Percentiles rank a stretch among this genome's conserved stretches.
Conservation (phyloP, 2,888 invertebrate species). For the Agonopterix heracliana region DNA sequence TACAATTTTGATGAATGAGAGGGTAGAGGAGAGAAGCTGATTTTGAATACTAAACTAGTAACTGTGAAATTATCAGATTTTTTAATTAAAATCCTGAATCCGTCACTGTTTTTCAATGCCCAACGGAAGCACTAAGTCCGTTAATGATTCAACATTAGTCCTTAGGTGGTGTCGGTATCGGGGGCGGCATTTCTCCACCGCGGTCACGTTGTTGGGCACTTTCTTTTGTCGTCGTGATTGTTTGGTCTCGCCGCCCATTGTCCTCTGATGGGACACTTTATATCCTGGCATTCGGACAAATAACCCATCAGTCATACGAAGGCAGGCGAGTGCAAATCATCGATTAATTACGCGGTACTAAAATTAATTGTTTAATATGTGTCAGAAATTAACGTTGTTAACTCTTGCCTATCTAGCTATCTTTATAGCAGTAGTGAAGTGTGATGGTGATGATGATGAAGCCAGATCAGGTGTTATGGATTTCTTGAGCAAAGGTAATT, state of each 20-base stretch:
- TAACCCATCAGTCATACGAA: conserved; percentile 56
- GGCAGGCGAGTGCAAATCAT: conserved; percentile 39
- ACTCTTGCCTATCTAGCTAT: conserved; percentile 50
- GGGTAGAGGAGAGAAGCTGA: too few relatives aligned
- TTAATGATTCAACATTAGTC: conserved; percentile 64
- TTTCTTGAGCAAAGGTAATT: conserved; percentile 49
- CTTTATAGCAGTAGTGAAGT: conserved; percentile 51
- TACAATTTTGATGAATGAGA: too few relatives aligned
- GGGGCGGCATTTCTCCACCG: conserved; percentile 61
- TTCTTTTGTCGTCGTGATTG: conserved; percentile 62
- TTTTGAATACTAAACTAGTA: too few relatives aligned
- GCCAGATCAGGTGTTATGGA: conserved; percentile 30
- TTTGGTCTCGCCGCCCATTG: conserved; percentile 66
- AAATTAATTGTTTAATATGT: conserved; percentile 38
- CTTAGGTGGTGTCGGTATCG: conserved; percentile 48
- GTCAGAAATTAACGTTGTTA: conserved; percentile 51
- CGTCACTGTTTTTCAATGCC: conserved; percentile 24
- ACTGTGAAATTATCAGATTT: too few relatives aligned
- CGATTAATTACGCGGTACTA: conserved; percentile 20
- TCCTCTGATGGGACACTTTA: conserved; percentile 64
- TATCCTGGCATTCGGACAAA: conserved; percentile 60
- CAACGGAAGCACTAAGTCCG: conserved; percentile 45
- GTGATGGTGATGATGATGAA: conserved; percentile 26
- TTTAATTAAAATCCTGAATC: too few relatives aligned
- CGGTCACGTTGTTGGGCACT: conserved; percentile 69